Base-by-base conservation (phyloP, 2,888 invertebrate species). In the Caenorhabditis drosophilae region DNA sequence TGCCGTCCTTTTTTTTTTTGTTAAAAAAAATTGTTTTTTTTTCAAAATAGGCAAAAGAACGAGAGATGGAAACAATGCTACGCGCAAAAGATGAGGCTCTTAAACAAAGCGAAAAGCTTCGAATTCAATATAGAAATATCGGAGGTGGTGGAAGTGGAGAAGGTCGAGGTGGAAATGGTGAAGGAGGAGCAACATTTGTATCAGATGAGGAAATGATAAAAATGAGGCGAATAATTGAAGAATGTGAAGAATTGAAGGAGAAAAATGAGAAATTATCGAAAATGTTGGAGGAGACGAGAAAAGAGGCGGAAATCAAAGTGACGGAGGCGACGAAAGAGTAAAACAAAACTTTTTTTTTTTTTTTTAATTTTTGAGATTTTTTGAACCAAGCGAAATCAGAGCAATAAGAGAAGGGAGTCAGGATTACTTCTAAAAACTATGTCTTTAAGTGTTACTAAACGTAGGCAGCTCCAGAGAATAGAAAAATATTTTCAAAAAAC, bases 71-170 rank as follows among this genome's bases (percentile, higher is more conserved):
- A 58, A 81, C 83, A 40, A 66, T 85, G 25, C 64, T 85, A 41
- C 83, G 84, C 35, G 82, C 84, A 23, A 85, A 85, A 70, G 78
- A 84, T 12, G 64, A 84, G 41, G 84, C 84, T 1, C 62, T 85
- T 36, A 70, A 76, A 1, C 85, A 85, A 67, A 84, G 84, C 27
- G 85, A 85, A 72, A 63, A 84, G 20, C 78, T 85, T 26, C 79
- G 85, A 34, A 25, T 44, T 7, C 67, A 67, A 31, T 50, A 56
- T 20, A 49, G 45, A 23, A 54, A 31, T 27, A 25, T 12, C 16
- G 47, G 47, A 6, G 31, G 31, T 9, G 34, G 27, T 20, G 47
- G 47, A n/a, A 12, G 31, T 9, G 31, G 6, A 9, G 31, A 12
- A 31, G 12, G 31, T 31, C 12, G 12, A 9, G 31, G n/a, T n/a